Base-by-base conservation (phyloP, 2,797 vertebrate species). In the Pseudochaenichthys georgianus region DNA sequence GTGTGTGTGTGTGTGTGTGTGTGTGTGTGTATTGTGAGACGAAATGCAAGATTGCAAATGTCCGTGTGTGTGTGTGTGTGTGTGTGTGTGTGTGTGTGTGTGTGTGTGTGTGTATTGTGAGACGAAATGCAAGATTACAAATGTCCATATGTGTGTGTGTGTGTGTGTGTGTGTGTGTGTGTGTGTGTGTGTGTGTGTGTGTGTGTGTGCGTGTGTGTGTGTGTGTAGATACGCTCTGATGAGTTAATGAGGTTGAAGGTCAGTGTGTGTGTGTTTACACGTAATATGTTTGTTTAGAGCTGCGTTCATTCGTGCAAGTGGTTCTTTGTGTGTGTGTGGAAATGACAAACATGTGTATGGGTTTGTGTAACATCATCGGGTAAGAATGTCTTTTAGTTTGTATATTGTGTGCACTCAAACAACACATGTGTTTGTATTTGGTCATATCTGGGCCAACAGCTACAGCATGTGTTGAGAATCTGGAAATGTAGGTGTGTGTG, bases 341-440 rank as follows among this genome's bases (percentile, higher is more conserved):
- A 28, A 28, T 28, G 28, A 15, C 1, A 5, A 13, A 11, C 13
- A 19, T 17, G 41, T 55, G 48, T 54, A 17, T 43, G 45, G 16
- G 13, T 47, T 4, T 19, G 17, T 58, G n/a, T 19, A 42, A 10
- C n/a, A 10, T 19, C 21, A 8, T 9, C 17, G 52, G 64, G 46
- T 55, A 7, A 64, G 48, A 47, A 21, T 4, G 54, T 38, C n/a
- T 42, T 0, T 65, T 21, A 63, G 53, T 17, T 15, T 59, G 62
- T 58, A 3, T 48, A 67, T 41, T 43, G 3, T 45, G 15, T 17
- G n/a, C 12, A 67, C 19, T n/a, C 28, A 70, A 64, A 76, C 64
- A 5, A 8, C 12, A 63, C 13, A 9, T 67, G 31, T 75, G 68
- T 87, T 69, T 88, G 57, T 85, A 34, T 83, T 77, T 66, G 48